phyloP scores from a whole-genome alignment of 2,888 invertebrate species.

The Melitaea athalia region DNA sequence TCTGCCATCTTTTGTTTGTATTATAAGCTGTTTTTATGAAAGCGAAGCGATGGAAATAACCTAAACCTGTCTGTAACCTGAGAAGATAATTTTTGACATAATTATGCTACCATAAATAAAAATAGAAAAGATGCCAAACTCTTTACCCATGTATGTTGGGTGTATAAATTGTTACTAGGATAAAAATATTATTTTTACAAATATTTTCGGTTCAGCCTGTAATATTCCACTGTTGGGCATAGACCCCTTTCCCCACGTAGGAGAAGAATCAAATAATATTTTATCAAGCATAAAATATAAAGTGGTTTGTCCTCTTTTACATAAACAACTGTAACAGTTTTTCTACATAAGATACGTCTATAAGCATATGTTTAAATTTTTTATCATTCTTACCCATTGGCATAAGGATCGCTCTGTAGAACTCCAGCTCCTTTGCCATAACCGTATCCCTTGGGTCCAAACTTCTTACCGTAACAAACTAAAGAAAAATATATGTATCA shows the following conservation, averaged over 20 bases:
- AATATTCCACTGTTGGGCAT: too few species aligned
- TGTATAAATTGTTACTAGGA: too few species aligned
- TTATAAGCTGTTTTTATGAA: slow-evolving; percentile 83
- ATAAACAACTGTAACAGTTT: too few species aligned
- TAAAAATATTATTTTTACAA: too few species aligned
- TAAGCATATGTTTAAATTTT: background rate
- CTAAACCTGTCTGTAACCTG: slow-evolving; percentile 79
- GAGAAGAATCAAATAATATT: too few species aligned
- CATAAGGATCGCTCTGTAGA: slow-evolving; percentile 93
- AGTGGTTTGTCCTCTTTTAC: too few species aligned
- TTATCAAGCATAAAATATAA: too few species aligned
- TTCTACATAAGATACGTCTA: too few species aligned
- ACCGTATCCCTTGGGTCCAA: slow-evolving; percentile 98
- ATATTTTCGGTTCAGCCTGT: too few species aligned
- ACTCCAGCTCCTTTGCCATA: slow-evolving; percentile 98
- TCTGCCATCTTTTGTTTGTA: slow-evolving; percentile 81
- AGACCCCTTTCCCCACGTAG: too few species aligned
- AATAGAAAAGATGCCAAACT: slow-evolving; percentile 14
- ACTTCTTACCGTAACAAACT: slow-evolving; percentile 98
- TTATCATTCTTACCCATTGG: slow-evolving; percentile 86
- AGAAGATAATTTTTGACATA: slow-evolving; percentile 52
- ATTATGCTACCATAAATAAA: slow-evolving; percentile 5
- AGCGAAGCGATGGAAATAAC: slow-evolving; percentile 81
- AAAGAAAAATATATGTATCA: slow-evolving; percentile 66
- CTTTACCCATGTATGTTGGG: background rate